Percentiles rank a stretch among this genome's conserved stretches.
Conservation (phyloP, 2,888 invertebrate genomes). For the Taenaris catops region DNA sequence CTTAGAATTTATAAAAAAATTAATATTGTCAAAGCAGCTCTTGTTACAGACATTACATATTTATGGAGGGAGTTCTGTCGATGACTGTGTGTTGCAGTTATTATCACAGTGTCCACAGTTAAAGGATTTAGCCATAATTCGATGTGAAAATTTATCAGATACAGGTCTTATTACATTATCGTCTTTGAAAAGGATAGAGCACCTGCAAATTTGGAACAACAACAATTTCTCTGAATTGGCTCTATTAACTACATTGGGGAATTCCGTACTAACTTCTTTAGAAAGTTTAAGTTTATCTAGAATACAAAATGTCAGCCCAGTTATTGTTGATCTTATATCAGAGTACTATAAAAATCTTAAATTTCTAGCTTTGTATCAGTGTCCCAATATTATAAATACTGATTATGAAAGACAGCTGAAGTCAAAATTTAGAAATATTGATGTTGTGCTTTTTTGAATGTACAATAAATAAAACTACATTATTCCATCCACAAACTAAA, state of each 20-base stretch:
- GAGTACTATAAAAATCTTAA: conserved; percentile 59
- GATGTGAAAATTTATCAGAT: conserved; percentile 63
- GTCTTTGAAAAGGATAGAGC: conserved; percentile 41
- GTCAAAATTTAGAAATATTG: conserved; percentile 63
- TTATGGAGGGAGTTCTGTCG: conserved; percentile 56
- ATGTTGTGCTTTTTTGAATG: conserved; percentile 57
- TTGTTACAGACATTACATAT: conserved; percentile 53
- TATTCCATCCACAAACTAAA: conserved; percentile 18
- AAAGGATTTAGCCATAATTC: conserved; percentile 56
- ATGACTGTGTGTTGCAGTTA: conserved; percentile 49
- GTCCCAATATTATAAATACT: conserved; percentile 55
- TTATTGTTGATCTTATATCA: conserved; percentile 58
- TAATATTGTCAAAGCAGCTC: conserved; percentile 47
- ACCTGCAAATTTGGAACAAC: conserved; percentile 70
- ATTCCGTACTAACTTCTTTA: conserved; percentile 42
- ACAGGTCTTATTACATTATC: conserved; percentile 44
- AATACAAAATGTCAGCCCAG: conserved; percentile 55
- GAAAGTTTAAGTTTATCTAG: conserved; percentile 61
- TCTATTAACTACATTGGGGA: conserved; percentile 47
- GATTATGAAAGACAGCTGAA: conserved; percentile 64
- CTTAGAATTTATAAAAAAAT: conserved; percentile 43
- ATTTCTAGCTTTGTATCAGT: conserved; percentile 66
- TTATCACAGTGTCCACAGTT: conserved; percentile 51
- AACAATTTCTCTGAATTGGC: conserved; percentile 48
- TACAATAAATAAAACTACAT: no score